Conservation (phyloP, 2,113 vertebrate genomes). For the Oreochromis spilurus region DNA sequence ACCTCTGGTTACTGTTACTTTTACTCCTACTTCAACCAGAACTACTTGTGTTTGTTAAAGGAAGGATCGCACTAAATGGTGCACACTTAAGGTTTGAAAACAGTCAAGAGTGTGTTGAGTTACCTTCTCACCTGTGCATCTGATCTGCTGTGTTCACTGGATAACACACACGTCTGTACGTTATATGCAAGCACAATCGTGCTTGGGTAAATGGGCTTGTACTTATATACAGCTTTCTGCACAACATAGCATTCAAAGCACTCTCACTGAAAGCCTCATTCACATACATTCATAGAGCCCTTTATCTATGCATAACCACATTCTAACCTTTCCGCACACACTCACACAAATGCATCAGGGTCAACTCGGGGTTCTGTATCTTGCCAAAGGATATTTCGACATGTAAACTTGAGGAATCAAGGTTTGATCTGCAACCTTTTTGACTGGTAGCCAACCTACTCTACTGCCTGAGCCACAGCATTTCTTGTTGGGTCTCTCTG, state of each 20-base stretch:
- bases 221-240: neutral
- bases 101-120: neutral
- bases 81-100: neutral
- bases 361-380: neutral
- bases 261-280: neutral
- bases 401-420: neutral
- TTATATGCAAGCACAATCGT: neutral
- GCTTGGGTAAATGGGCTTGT: neutral
- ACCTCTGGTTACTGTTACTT: neutral
- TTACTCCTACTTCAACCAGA: neutral
- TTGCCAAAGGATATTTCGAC: neutral
- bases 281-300: neutral
- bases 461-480: neutral
- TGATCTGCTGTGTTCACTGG: neutral
- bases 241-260: neutral
- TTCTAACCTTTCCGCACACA: neutral
- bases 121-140: neutral
- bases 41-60: neutral
- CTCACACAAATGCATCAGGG: neutral
- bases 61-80: neutral
- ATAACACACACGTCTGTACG: neutral
- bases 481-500: neutral
- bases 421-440: neutral
- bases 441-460: neutral
- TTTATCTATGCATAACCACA: neutral